Conservation (phyloP, 64 coral and sea anemone genomes). For the Astreopora myriophthalma region DNA sequence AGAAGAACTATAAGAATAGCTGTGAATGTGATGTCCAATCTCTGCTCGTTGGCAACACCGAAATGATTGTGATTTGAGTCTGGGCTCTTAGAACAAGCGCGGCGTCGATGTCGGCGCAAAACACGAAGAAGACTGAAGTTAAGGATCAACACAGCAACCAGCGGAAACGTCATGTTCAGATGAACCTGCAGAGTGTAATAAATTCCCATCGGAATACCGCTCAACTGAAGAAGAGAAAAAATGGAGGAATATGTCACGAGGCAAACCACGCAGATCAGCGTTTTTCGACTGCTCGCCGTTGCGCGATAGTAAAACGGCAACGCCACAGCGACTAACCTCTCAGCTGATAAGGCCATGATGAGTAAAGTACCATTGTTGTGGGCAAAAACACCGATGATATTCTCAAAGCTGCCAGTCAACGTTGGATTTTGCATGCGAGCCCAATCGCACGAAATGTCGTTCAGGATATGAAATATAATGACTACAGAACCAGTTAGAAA, state of each 20-base stretch:
- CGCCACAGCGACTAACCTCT: slow-evolving; percentile 19
- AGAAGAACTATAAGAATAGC: slow-evolving; percentile 40
- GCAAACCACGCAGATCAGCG: not conserved
- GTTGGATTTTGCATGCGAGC: not conserved
- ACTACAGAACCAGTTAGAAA: slow-evolving; percentile 26
- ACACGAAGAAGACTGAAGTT: not conserved
- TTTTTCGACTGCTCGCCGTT: slow-evolving; percentile 5
- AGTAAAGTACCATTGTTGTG: slow-evolving; percentile 9
- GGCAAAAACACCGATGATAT: slow-evolving; percentile 3
- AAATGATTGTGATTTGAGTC: not conserved
- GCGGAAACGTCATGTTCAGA: slow-evolving; percentile 46
- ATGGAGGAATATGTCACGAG: slow-evolving; percentile 4
- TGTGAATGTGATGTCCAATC: slow-evolving; percentile 3
- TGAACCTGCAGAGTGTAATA: slow-evolving; percentile 23
- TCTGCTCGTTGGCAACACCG: not conserved
- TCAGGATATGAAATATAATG: not conserved
- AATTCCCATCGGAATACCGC: slow-evolving; percentile 18
- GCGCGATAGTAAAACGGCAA: slow-evolving; percentile 24
- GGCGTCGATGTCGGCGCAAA: not conserved
- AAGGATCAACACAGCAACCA: not conserved
- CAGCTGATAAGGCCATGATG: not conserved
- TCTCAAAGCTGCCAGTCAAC: not conserved
- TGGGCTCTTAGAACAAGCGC: not conserved
- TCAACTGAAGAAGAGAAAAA: slow-evolving; percentile 33
- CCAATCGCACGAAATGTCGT: slow-evolving; percentile 1